These are phyloP conservation scores for Phaedon cochleariae DNA, from an alignment of 2,888 invertebrate genomes.

Conservation along the genomic window DNA sequence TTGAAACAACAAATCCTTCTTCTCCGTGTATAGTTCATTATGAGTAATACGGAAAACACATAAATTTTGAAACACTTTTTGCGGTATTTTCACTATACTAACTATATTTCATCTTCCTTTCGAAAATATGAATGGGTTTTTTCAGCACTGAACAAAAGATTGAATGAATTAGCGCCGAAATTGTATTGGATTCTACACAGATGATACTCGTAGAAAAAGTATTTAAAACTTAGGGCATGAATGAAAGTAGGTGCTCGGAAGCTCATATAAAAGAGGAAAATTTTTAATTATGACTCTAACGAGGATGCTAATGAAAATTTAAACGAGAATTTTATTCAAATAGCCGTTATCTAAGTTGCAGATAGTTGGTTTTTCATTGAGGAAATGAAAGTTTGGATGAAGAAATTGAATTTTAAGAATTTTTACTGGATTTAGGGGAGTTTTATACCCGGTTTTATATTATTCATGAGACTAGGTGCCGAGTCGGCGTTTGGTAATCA, in stretches of 20 bases:
- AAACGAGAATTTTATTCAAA: conserved; percentile 37
- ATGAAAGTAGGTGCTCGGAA: no score
- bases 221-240: conserved; percentile 32
- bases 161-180: no score
- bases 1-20: no score
- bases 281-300: conserved; percentile 43
- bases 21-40: no score
- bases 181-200: no score
- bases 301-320: conserved; percentile 39
- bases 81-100: no score
- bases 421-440: conserved; percentile 1
- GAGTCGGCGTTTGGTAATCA: no score
- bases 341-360: conserved; percentile 23
- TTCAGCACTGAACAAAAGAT: no score
- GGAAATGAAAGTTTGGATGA: conserved; percentile 14
- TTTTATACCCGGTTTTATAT: not conserved
- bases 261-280: conserved; percentile 47
- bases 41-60: no score
- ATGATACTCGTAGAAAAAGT: conserved; percentile 27
- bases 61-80: no score
- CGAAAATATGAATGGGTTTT: no score
- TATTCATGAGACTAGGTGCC: not conserved
- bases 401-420: conserved; percentile 2
- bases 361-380: conserved; percentile 17
- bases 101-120: no score